A percentile compares a stretch with the other conserved stretches of the same genome.
Evolutionary conservation across 2,888 invertebrate genomes (phyloP).

Genomic region (Clepsis dumicolana): DNA sequence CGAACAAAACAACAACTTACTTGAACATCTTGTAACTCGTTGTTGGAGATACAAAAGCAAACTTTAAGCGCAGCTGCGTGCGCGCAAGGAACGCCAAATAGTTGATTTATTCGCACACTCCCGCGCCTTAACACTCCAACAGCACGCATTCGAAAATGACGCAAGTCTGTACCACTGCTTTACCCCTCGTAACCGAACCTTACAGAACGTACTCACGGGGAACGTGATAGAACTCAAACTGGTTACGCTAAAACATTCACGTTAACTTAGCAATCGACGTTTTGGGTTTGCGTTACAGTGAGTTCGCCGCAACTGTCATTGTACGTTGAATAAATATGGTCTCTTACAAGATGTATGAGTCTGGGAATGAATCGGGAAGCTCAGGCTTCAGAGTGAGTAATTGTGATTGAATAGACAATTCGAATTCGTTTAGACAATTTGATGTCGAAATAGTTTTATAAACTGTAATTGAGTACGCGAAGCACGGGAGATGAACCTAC

Average conservation of each 20-base stretch:
- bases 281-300: conserved; percentile 3
- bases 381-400: conserved; percentile 73
- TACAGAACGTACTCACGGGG: background rate
- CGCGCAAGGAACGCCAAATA: conserved; percentile 68
- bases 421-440: conserved; percentile 43
- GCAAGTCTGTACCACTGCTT: conserved; percentile 9
- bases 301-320: conserved; percentile 36
- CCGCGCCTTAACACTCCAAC: conserved; percentile 59
- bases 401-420: conserved; percentile 54
- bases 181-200: background rate
- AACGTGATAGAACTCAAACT: background rate
- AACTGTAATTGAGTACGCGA: conserved; percentile 26
- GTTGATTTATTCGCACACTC: conserved; percentile 77
- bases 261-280: conserved; percentile 2
- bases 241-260: background rate
- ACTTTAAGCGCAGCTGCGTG: conserved; percentile 31
- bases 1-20: conserved; percentile 25
- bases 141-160: conserved; percentile 40
- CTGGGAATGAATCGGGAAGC: conserved; percentile 60
- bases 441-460: conserved; percentile 25
- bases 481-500: background rate
- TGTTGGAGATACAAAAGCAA: conserved; percentile 40
- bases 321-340: conserved; percentile 66
- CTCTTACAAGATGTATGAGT: conserved; percentile 67
- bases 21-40: conserved; percentile 43